These are phyloP conservation scores for Enteromius argenteus DNA, from an alignment of 2,797 vertebrate species.

Conservation along the genomic window DNA sequence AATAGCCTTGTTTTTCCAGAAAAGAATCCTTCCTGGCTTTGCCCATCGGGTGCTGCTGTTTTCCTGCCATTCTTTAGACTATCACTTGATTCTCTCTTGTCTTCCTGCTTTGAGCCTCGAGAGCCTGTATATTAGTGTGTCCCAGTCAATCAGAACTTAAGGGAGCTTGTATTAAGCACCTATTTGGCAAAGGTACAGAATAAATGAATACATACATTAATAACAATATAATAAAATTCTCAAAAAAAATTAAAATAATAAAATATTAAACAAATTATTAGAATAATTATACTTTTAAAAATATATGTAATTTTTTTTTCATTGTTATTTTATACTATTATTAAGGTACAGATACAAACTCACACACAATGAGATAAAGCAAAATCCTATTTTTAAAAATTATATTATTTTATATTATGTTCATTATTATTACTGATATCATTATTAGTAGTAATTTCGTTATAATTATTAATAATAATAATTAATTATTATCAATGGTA, in stretches of 20 bases:
- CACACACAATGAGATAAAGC: neutral
- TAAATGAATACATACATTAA: neutral
- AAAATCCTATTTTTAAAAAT: neutral
- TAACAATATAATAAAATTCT: slow-evolving; percentile 8
- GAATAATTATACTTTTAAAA: neutral
- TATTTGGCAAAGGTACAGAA: neutral
- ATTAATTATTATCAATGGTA: neutral
- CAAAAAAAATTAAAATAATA: neutral
- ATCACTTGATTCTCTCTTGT: slow-evolving; percentile 30
- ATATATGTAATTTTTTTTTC: too few species aligned
- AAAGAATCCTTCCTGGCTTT: slow-evolving; percentile 71
- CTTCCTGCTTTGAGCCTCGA: slow-evolving; percentile 50
- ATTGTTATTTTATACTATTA: neutral
- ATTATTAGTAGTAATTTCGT: neutral
- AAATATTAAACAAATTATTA: neutral
- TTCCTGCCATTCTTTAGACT: slow-evolving; percentile 68
- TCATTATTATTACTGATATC: neutral
- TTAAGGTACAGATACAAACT: neutral
- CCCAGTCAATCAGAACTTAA: slow-evolving; percentile 43
- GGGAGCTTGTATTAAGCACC: neutral
- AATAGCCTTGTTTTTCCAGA: slow-evolving; percentile 73
- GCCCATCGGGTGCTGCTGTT: slow-evolving; percentile 54
- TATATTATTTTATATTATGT: neutral
- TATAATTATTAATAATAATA: too few species aligned
- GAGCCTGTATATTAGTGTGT: slow-evolving; percentile 34